Base-by-base conservation (phyloP, 2,888 invertebrate genomes). In the Microctonus aethiopoides region DNA sequence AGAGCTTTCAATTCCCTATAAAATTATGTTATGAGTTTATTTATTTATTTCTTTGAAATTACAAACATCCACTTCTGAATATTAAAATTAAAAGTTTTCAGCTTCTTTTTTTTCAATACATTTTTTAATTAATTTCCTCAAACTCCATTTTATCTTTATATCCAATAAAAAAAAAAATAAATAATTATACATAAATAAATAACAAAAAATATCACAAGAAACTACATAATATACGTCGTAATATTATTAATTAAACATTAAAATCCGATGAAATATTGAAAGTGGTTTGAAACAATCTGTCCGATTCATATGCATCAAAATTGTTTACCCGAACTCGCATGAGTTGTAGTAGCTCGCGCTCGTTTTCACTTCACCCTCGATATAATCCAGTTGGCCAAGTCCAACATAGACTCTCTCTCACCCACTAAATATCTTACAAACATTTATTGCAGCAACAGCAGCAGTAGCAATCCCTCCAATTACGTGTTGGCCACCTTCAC, bases 311-410 rank as follows among this genome's bases (percentile, higher is more conserved):
- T 63, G 22, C 36, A 63, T 63, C 52, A 51, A 63, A 63, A 63
- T 13, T 63, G 63, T 63, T 63, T 63, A 63, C 51, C 29, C 20
- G 52, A 52, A 16, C 20, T 60, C 60, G 9, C 16, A 46, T 46
- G 46, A 46, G 46, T 46, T 46, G n/a, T 16, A 46, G 46, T 7
- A 16, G 16, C 39, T 60, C 46, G 26, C 22, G 46, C 63, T 52
- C 51, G 29, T 72, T 32, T 64, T 32, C 57, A 68, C 72, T 71
- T 72, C 69, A 72, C 71, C 69, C 69, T 72, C 74, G 63, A 71
- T 72, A 70, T 70, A 69, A 71, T 72, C 59, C 74, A 72, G 67
- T 74, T 74, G 74, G 74, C 74, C 39, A 39, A 60, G 54, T 32
- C 34, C 60, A 46, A 46, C 46, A 46, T 46, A 26, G n/a, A 39